These are phyloP conservation scores for Barypeithes pellucidus DNA, from an alignment of 2,888 invertebrate species.

Conservation along the genomic window DNA sequence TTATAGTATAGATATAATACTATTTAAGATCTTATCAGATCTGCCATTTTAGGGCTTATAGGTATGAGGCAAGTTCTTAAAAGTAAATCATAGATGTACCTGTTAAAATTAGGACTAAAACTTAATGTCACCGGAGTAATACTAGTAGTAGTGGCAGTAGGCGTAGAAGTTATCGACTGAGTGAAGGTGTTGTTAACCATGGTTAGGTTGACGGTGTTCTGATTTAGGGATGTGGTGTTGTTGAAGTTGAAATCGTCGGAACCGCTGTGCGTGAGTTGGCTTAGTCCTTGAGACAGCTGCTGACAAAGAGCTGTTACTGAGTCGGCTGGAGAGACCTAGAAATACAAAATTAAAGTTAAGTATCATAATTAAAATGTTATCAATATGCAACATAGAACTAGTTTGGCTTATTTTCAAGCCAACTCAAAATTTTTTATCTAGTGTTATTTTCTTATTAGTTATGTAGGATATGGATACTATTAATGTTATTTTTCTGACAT, in stretches of 20 bases:
- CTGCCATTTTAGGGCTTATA: no score
- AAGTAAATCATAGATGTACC: no score
- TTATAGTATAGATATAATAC: no score
- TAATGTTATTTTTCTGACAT: no score
- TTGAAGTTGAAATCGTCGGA: slow-evolving; percentile 75
- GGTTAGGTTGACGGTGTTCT: slow-evolving; percentile 71
- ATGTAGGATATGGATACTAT: no score
- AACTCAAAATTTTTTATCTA: no score
- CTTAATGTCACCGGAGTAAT: slow-evolving; percentile 61
- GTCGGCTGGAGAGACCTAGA: slow-evolving; percentile 74
- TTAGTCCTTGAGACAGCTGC: slow-evolving; percentile 81
- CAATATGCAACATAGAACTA: no score
- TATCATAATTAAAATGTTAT: neutral
- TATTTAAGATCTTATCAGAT: no score
- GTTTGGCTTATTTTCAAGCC: no score
- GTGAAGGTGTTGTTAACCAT: slow-evolving; percentile 66
- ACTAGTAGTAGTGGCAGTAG: slow-evolving; percentile 56
- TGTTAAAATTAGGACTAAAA: slow-evolving; percentile 48
- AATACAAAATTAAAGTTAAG: neutral
- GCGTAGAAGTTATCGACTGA: slow-evolving; percentile 62
- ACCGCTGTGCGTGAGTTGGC: slow-evolving; percentile 77
- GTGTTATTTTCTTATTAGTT: no score
- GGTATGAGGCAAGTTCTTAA: no score
- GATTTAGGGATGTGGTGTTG: slow-evolving; percentile 73
- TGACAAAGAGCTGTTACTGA: slow-evolving; percentile 84